Evolutionary conservation across 1,140 invertebrate genomes (phyloP).

Genomic region (Trachelipus rathkii): DNA sequence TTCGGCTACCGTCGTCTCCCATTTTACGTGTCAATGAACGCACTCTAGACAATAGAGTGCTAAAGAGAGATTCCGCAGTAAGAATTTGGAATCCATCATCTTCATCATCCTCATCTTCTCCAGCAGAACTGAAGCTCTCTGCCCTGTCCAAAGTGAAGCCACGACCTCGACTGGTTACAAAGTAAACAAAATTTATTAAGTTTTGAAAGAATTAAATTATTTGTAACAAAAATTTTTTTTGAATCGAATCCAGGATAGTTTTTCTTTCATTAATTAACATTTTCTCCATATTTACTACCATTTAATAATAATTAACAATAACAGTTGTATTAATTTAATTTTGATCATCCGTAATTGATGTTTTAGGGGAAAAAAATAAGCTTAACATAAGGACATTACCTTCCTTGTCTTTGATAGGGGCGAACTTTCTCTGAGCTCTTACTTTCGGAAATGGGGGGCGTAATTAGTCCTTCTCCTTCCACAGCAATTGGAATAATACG

Average conservation of each 20-base stretch:
- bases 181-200: neutral
- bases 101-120: conserved; percentile 66
- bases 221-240: no score
- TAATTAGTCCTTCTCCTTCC: conserved; percentile 79
- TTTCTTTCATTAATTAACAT: no score
- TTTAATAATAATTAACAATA: no score
- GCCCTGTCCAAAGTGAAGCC: conserved; percentile 62
- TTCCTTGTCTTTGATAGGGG: neutral
- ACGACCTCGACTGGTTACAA: conserved; percentile 51
- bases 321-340: no score
- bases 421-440: conserved; percentile 1
- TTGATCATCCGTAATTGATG: neutral
- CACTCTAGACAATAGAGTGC: conserved; percentile 75
- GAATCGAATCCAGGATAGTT: no score
- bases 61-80: conserved; percentile 84
- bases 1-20: conserved; percentile 66
- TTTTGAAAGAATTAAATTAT: no score
- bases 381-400: neutral
- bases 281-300: no score
- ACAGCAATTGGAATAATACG: conserved; percentile 87
- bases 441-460: conserved; percentile 54
- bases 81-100: conserved; percentile 80
- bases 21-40: conserved; percentile 75
- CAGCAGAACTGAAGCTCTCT: conserved; percentile 79
- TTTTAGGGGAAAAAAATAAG: neutral